These are phyloP conservation scores for Lutraria lutraria DNA, from an alignment of 2,888 invertebrate species.

Conservation along the genomic window DNA sequence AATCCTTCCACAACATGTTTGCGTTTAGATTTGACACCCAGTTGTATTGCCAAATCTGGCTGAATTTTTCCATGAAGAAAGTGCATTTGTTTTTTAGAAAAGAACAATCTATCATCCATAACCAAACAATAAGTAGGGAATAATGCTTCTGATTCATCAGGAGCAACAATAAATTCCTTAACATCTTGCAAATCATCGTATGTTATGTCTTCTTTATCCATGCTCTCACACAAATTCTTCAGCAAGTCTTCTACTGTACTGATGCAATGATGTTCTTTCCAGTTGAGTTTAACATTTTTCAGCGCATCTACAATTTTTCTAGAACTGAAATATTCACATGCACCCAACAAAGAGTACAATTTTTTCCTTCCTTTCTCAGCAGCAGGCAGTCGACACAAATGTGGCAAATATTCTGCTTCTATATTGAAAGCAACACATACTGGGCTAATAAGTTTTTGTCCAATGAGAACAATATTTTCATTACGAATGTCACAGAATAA, in stretches of 20 bases:
- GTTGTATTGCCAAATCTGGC: constrained; percentile 67
- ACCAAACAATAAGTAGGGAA: constrained; percentile 72
- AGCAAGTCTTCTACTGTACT: constrained; percentile 50
- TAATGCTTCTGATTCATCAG: constrained; percentile 76
- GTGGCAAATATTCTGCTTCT: constrained; percentile 39
- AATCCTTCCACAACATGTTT: constrained; percentile 45
- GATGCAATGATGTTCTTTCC: constrained; percentile 34
- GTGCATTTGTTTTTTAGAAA: constrained; percentile 65
- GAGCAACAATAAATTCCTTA: constrained; percentile 58
- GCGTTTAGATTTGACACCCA: constrained; percentile 75
- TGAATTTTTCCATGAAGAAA: constrained; percentile 75
- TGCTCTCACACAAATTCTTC: constrained; percentile 38
- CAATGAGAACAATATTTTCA: constrained; percentile 41
- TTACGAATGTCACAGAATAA: neutral
- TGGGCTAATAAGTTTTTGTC: constrained; percentile 32
- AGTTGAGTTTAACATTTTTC: constrained; percentile 6
- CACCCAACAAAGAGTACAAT: constrained; percentile 46
- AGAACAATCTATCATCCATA: constrained; percentile 75
- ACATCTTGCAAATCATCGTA: constrained; percentile 49
- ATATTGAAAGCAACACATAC: constrained; percentile 47
- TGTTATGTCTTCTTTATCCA: neutral
- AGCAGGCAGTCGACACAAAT: constrained; percentile 34
- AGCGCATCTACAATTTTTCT: constrained; percentile 39
- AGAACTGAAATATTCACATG: constrained; percentile 47
- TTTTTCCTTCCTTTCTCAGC: neutral